Evolutionary conservation across 2,113 vertebrate species (phyloP), one percentile per base, ranked within the genome.

Genomic region (Sylvia atricapilla): DNA sequence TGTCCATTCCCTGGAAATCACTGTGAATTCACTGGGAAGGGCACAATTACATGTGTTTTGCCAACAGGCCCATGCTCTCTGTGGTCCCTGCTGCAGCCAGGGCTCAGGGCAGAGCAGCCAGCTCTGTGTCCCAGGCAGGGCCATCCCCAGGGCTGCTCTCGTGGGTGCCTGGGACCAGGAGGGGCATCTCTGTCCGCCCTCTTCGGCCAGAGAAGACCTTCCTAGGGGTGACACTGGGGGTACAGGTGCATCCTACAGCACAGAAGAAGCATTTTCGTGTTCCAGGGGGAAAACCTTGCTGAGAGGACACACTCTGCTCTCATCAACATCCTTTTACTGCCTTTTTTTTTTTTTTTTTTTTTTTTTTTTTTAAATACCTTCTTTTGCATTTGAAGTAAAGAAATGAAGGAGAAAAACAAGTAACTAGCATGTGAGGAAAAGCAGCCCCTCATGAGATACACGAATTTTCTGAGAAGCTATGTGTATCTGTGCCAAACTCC

Each of bases 21-120:
- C 35, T 10, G 20, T 1, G 5, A 30, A 63, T 78, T 68, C 25
- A 1, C 63, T 9, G 10, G 39, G 44, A 52, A 66, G n/a, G 28
- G 63, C 76, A 9, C 21, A 5, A 7, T 44, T 4, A 6, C 2
- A 0, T 1, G 76, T 47, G 35, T 83, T 75, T 60, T 66, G 43
- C 43, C 9, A 24, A 5, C 10, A 31, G 46, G 24, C 12, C 7
- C 0, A 0, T 17, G 22, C 25, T 30, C 13, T 15, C 23, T 3
- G 0, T 0, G 2, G 30, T 37, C 41, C 64, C 23, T 0, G 1
- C 25, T 21, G 37, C 56, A 15, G 8, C 9, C 44, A 5, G 49
- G 39, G 35, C 4, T 7, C 25, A 28, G 69, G 49, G 17, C 44
- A 25, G 11, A 43, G 53, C 46, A 39, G 12, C 6, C 50, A 18